Base-by-base conservation (phyloP, 2,113 vertebrate genomes). In the Nipponia nippon region DNA sequence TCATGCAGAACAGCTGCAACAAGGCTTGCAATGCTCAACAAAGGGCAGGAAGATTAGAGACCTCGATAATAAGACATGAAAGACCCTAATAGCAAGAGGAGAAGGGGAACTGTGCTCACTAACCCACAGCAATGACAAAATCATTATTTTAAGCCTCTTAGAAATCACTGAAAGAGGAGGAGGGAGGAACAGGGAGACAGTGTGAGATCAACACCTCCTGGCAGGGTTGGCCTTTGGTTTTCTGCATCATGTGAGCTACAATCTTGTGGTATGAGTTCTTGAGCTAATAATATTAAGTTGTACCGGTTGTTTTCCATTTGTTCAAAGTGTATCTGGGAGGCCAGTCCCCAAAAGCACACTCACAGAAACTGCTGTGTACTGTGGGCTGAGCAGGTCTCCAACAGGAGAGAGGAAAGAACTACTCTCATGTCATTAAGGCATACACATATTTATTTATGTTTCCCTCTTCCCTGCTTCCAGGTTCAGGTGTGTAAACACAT, bases 11-110 rank as follows among this genome's bases (percentile, higher is more conserved):
- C 96, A 97, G 97, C 97, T 96, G 94, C 92, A 95, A 32, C 50
- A 69, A 84, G 82, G 83, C 89, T 90, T 92, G 91, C 88, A 93
- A 58, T 83, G 87, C 87, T 96, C 77, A 95, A 92, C 87, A 87
- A 97, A 97, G 91, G 91, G 83, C 93, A 97, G 94, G 67, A 94
- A 96, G 96, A 96, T 97, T 97, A 95, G 91, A 91, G 66, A 83
- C 71, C 81, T 95, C 5, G 7, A 94, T 94, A 98, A 93, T 95
- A 96, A 92, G 89, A 95, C 63, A 86, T 83, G 87, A 97, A 91
- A 95, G 73, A 88, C 76, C 76, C 75, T 91, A 96, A 91, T 65
- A 73, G 80, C 67, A 82, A 81, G 42, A 78, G 56, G 77, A 95
- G 89, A 72, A 81, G 21, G 32, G 69, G 50, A 90, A 52, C 34